phyloP scores from a whole-genome alignment of 2,888 invertebrate genomes.

The Alsophila aescularia region DNA sequence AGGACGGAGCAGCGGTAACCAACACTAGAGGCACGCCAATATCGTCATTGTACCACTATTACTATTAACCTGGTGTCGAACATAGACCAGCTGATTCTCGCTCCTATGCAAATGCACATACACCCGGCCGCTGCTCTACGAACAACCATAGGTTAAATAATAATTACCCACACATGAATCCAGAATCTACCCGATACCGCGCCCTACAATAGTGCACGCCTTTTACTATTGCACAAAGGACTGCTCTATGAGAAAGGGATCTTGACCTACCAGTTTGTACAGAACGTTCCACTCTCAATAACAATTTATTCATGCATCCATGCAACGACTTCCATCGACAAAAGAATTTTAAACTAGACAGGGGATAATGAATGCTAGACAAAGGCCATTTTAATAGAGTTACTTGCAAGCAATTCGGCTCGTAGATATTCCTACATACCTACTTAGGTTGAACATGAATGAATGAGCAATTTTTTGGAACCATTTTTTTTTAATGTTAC shows the following conservation, averaged over 20 bases:
- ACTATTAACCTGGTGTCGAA: conserved; percentile 20
- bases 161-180: conserved; percentile 55
- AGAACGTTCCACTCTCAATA: conserved; percentile 75
- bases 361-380: conserved; percentile 83
- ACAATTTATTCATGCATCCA: conserved; percentile 83
- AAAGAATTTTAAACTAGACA: conserved; percentile 83
- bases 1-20: background rate
- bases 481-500: too few species aligned
- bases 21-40: conserved; percentile 44
- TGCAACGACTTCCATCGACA: conserved; percentile 74
- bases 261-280: conserved; percentile 83
- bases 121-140: conserved; percentile 26
- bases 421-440: conserved; percentile 59
- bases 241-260: conserved; percentile 83
- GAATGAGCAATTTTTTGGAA: conserved; percentile 42
- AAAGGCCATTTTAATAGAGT: conserved; percentile 79
- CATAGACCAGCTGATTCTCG: conserved; percentile 25
- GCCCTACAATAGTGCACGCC: conserved; percentile 79
- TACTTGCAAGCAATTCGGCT: conserved; percentile 77
- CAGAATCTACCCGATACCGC: conserved; percentile 66
- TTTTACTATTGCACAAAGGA: conserved; percentile 79
- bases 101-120: conserved; percentile 36
- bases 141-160: conserved; percentile 57
- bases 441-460: conserved; percentile 49
- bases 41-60: conserved; percentile 38